phyloP scores from a whole-genome alignment of 2,113 vertebrate genomes.

The Alces alces region DNA sequence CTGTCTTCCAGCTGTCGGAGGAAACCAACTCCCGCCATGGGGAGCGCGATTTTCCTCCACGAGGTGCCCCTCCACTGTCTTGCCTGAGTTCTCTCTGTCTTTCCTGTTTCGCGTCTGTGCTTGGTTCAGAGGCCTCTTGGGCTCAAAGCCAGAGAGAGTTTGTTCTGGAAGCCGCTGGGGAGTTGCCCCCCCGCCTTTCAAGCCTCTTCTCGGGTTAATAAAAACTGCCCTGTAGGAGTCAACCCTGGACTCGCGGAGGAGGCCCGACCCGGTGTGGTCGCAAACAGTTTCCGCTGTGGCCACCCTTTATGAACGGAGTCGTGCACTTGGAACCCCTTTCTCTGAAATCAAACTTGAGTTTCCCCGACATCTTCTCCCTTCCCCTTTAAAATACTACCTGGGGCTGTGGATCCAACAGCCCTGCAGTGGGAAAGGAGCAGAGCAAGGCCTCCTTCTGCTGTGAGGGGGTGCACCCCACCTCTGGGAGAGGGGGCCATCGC shows the following conservation, averaged over 20 bases:
- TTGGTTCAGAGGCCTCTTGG: background rate
- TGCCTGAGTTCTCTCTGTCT: background rate
- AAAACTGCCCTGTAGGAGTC: background rate
- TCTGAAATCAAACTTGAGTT: background rate
- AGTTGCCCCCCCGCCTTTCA: background rate
- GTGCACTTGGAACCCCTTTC: background rate
- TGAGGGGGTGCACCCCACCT: background rate
- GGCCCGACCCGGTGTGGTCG: fast-evolving
- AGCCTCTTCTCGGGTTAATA: background rate
- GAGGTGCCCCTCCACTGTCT: background rate
- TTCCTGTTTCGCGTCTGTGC: background rate
- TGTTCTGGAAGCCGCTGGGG: fast-evolving
- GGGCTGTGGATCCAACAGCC: background rate
- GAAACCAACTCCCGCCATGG: background rate
- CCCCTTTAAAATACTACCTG: background rate
- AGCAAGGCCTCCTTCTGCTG: background rate
- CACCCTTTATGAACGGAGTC: background rate
- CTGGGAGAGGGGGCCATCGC: fast-evolving
- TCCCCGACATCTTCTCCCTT: background rate
- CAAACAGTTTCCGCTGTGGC: background rate
- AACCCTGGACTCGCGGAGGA: fast-evolving
- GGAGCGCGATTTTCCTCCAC: background rate
- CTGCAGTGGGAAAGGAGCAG: fast-evolving
- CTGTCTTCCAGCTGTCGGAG: background rate
- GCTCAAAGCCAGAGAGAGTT: background rate